Percentiles rank a stretch among this genome's conserved stretches.
Evolutionary conservation across 1,140 invertebrate genomes (phyloP).

Genomic region (Samia ricini): DNA sequence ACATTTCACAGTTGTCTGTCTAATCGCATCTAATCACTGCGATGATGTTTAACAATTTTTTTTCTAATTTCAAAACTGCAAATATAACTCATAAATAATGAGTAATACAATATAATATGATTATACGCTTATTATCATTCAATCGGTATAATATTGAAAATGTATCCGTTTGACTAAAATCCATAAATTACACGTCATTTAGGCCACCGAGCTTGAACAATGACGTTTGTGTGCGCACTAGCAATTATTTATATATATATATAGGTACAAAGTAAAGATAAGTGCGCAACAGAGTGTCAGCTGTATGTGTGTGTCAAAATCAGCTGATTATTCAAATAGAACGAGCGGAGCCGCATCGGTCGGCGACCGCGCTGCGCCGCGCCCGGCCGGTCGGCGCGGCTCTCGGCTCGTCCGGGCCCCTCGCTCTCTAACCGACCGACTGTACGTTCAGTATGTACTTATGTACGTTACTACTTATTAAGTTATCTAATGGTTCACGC

Average conservation of each 20-base stretch:
- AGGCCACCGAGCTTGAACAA: slow-evolving; percentile 24
- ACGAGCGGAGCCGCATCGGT: slow-evolving; percentile 61
- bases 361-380: slow-evolving; percentile 52
- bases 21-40: not conserved
- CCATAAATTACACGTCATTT: slow-evolving; percentile 29
- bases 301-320: slow-evolving; percentile 76
- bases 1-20: slow-evolving; percentile 50
- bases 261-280: slow-evolving; percentile 49
- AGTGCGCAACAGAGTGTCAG: slow-evolving; percentile 62
- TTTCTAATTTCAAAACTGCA: too few species aligned
- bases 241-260: slow-evolving; percentile 34
- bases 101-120: too few species aligned
- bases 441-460: not conserved
- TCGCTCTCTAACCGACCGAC: slow-evolving; percentile 10
- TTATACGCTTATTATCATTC: too few species aligned
- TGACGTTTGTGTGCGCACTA: slow-evolving; percentile 28
- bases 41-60: not conserved
- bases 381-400: slow-evolving; percentile 49
- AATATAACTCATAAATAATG: too few species aligned
- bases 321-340: slow-evolving; percentile 78
- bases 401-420: slow-evolving; percentile 29
- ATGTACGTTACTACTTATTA: slow-evolving; percentile 1
- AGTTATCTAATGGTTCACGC: not conserved
- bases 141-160: too few species aligned
- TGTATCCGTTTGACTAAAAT: slow-evolving; percentile 10